Conservation (phyloP, 2,888 invertebrate species). For the Cenopis cana region DNA sequence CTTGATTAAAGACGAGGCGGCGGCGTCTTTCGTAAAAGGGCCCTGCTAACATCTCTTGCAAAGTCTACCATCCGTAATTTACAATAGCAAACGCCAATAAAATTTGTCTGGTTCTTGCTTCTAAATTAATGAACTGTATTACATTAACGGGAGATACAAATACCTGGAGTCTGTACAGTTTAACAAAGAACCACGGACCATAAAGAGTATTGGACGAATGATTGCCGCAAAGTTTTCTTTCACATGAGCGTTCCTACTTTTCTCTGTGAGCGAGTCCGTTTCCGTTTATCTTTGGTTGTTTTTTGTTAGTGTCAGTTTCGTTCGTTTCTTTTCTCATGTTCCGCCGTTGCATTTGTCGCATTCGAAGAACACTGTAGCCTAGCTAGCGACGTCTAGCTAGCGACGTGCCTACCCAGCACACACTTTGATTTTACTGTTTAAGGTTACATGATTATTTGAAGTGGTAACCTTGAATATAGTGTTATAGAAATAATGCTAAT, state of each 20-base stretch:
- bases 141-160: constrained; percentile 55
- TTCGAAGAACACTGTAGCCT: constrained; percentile 58
- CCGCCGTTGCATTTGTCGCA: constrained; percentile 70
- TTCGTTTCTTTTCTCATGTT: constrained; percentile 75
- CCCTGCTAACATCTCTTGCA: constrained; percentile 54
- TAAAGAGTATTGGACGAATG: constrained; percentile 53
- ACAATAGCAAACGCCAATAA: constrained; percentile 53
- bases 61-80: constrained; percentile 46
- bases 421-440: constrained; percentile 41
- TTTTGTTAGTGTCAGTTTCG: constrained; percentile 75
- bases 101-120: constrained; percentile 45
- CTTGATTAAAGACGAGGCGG: constrained; percentile 64
- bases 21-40: constrained; percentile 55
- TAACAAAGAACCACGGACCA: constrained; percentile 26
- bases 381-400: too few relatives aligned
- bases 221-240: constrained; percentile 75
- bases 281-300: constrained; percentile 80
- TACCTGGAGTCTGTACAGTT: constrained; percentile 54
- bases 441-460: background rate
- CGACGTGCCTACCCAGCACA: constrained; percentile 40
- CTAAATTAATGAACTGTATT: background rate
- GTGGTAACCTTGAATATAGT: background rate
- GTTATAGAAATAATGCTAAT: background rate
- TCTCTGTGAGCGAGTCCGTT: constrained; percentile 79
- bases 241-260: constrained; percentile 72